phyloP scores from a whole-genome alignment of 2,888 invertebrate genomes.

The Ellobium chinense region DNA sequence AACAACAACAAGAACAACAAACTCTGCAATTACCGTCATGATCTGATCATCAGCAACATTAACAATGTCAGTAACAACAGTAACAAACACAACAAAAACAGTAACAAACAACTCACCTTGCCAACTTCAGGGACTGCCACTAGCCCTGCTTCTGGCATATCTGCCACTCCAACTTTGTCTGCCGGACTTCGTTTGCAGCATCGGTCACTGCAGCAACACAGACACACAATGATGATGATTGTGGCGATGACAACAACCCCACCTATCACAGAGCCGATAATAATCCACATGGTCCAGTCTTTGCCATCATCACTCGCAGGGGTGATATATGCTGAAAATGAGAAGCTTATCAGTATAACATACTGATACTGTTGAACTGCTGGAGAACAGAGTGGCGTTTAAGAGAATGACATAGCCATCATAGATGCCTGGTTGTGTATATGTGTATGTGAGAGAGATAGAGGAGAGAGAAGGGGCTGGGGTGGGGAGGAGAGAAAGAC shows the following conservation, averaged over 20 bases:
- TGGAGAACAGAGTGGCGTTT: too few species aligned
- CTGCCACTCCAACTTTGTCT: not conserved
- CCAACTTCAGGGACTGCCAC: not conserved
- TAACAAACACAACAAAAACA: too few species aligned
- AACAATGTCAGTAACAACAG: too few species aligned
- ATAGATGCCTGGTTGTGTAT: not conserved
- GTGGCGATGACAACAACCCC: not conserved
- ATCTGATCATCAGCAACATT: too few species aligned
- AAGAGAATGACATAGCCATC: not conserved
- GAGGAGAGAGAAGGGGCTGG: constrained; percentile 7
- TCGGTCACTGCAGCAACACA: not conserved
- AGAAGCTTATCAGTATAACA: too few species aligned
- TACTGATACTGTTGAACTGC: too few species aligned
- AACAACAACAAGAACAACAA: too few species aligned
- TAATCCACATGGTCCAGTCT: constrained; percentile 13
- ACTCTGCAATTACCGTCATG: too few species aligned
- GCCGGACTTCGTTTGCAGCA: not conserved
- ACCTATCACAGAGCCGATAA: constrained; percentile 7
- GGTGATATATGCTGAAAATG: constrained; percentile 33
- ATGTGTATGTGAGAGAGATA: not conserved
- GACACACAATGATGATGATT: not conserved
- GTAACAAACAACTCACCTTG: not conserved
- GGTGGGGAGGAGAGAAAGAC: not conserved
- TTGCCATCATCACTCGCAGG: not conserved
- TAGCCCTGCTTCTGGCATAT: not conserved